Percentiles rank a stretch among this genome's conserved stretches.
phyloP scores from a whole-genome alignment of 2,797 vertebrate genomes.

The Pseudocheirus occidentalis region DNA sequence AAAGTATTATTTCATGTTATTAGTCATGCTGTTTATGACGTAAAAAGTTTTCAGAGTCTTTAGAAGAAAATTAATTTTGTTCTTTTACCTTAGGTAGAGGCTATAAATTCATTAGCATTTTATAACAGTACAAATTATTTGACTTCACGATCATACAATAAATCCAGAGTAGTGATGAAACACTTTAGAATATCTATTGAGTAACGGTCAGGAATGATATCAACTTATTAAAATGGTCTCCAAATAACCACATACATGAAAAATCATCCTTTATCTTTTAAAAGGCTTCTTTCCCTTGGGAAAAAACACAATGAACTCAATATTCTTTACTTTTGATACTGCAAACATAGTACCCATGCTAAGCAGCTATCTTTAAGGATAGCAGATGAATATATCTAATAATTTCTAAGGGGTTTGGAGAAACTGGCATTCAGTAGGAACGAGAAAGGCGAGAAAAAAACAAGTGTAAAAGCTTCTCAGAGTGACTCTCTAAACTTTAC shows the following conservation, averaged over 20 bases:
- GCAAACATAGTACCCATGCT: background rate
- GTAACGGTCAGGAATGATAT: background rate
- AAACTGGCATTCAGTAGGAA: background rate
- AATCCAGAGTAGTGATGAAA: background rate
- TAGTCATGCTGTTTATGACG: background rate
- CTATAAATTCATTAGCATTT: background rate
- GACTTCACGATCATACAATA: background rate
- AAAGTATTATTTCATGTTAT: background rate
- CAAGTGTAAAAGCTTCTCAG: background rate
- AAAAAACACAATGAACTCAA: background rate
- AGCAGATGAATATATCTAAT: background rate
- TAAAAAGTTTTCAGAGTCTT: background rate
- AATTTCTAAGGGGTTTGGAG: background rate
- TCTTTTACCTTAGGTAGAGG: background rate
- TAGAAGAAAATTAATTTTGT: background rate
- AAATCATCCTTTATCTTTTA: background rate
- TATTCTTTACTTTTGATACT: background rate
- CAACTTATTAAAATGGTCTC: background rate
- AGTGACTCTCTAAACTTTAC: background rate
- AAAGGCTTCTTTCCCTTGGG: background rate
- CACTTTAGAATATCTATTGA: background rate
- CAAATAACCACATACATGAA: background rate
- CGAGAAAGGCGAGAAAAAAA: background rate
- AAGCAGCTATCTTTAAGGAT: background rate
- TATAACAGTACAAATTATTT: background rate